A percentile compares a stretch with the other conserved stretches of the same genome.
Conservation (phyloP, 2,113 vertebrate genomes). For the Sebastes schlegelii region DNA sequence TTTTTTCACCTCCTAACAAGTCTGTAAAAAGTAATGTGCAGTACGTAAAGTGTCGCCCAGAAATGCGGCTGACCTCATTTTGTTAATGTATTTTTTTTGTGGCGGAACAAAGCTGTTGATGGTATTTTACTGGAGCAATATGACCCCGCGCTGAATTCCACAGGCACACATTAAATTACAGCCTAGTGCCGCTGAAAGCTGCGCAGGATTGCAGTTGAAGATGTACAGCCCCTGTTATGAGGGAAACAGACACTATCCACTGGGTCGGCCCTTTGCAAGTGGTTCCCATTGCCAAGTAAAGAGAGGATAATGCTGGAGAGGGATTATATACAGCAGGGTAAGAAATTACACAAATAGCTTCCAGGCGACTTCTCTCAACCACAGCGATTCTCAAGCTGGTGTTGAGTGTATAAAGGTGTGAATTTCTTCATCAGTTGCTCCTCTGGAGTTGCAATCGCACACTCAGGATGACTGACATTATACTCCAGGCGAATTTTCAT, state of each 20-base stretch:
- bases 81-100: conserved; percentile 68
- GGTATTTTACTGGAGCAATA: conserved; percentile 77
- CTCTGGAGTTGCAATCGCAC: conserved; percentile 20
- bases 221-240: conserved; percentile 69
- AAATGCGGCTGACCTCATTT: conserved; percentile 69
- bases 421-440: conserved; percentile 29
- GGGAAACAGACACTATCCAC: conserved; percentile 63
- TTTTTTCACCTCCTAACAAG: conserved; percentile 50
- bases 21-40: conserved; percentile 62
- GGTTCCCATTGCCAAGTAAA: conserved; percentile 62
- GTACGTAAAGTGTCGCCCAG: conserved; percentile 42
- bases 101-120: conserved; percentile 80
- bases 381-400: conserved; percentile 22
- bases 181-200: conserved; percentile 66
- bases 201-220: conserved; percentile 68
- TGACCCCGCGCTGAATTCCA: conserved; percentile 70
- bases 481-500: no score
- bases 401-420: conserved; percentile 30
- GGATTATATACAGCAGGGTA: conserved; percentile 59
- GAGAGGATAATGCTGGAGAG: conserved; percentile 61
- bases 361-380: conserved; percentile 40
- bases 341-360: conserved; percentile 53
- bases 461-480: neutral
- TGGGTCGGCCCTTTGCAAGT: conserved; percentile 52
- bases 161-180: conserved; percentile 77